Evolutionary conservation across 1,140 invertebrate species (phyloP).

Genomic region (Hermetia illucens): DNA sequence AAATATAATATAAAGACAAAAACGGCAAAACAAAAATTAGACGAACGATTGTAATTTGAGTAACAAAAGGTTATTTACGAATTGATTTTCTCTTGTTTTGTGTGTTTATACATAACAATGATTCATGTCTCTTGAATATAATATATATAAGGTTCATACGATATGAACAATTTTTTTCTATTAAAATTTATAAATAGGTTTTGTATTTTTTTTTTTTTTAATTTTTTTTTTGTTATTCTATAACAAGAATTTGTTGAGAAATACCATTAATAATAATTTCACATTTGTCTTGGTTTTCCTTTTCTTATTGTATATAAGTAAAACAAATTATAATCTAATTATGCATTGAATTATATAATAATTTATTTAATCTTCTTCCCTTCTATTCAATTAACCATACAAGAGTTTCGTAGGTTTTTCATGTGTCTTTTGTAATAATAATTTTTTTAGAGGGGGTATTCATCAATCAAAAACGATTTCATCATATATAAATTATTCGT

Average conservation of each 20-base stretch:
- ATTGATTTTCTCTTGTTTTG: too few species aligned
- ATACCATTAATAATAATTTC: constrained; percentile 4
- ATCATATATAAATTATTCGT: constrained; percentile 5
- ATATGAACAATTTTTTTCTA: too few species aligned
- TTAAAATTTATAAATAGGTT: constrained; percentile 5
- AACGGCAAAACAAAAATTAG: too few species aligned
- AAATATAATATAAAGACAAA: too few species aligned
- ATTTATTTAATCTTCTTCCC: not conserved
- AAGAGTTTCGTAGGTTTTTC: too few species aligned
- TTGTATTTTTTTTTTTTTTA: constrained; percentile 3
- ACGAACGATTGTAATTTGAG: too few species aligned
- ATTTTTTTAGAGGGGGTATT: constrained; percentile 1
- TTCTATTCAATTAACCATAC: too few species aligned
- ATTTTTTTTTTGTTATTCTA: constrained; percentile 4
- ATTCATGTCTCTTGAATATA: too few species aligned
- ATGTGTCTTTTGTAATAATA: constrained; percentile 4
- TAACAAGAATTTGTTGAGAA: constrained; percentile 5
- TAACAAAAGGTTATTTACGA: too few species aligned
- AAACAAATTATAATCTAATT: constrained; percentile 2
- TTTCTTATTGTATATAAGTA: constrained; percentile 1
- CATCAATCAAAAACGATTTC: not conserved
- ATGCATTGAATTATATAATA: constrained; percentile 1
- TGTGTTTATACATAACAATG: too few species aligned
- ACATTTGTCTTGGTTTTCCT: constrained; percentile 6
- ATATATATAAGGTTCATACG: too few species aligned